phyloP scores from a whole-genome alignment of 1,140 invertebrate species.

The Psix sp. region DNA sequence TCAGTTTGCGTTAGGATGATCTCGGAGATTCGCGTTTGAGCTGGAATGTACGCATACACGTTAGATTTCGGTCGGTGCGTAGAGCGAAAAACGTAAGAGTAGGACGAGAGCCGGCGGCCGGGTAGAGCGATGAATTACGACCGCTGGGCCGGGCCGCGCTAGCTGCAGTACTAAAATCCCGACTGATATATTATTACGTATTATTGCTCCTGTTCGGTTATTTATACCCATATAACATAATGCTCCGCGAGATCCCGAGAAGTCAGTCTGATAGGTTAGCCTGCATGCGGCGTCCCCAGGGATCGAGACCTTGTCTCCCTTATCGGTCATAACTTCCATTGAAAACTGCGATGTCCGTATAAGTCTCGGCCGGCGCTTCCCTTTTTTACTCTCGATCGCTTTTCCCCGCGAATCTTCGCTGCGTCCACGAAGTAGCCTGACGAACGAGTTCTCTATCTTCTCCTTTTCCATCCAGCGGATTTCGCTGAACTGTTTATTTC shows the following conservation, averaged over 20 bases:
- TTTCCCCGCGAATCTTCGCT: constrained; percentile 52
- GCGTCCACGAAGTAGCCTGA: constrained; percentile 46
- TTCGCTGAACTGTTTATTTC: constrained; percentile 8
- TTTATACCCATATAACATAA: constrained; percentile 78
- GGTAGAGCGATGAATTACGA: constrained; percentile 76
- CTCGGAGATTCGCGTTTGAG: too few species aligned
- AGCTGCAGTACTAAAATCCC: constrained; percentile 77
- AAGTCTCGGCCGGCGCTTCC: constrained; percentile 46
- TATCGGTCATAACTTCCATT: constrained; percentile 76
- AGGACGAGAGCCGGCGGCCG: constrained; percentile 55
- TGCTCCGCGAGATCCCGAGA: constrained; percentile 73
- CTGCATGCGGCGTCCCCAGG: constrained; percentile 62
- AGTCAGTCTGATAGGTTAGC: constrained; percentile 66
- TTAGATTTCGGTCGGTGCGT: constrained; percentile 24
- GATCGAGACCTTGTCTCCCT: constrained; percentile 73
- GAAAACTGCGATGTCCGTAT: constrained; percentile 61
- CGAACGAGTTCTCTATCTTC: constrained; percentile 33
- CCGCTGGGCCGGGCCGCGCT: constrained; percentile 72
- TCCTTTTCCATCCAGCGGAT: constrained; percentile 19
- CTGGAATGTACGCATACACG: too few species aligned
- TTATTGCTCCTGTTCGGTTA: constrained; percentile 78
- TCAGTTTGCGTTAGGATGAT: neutral
- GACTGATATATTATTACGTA: constrained; percentile 79
- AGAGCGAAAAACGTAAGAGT: constrained; percentile 6
- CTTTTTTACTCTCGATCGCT: constrained; percentile 46